These are phyloP conservation scores for Drosophila obscura DNA, from an alignment of 1,140 invertebrate genomes.

Conservation along the genomic window DNA sequence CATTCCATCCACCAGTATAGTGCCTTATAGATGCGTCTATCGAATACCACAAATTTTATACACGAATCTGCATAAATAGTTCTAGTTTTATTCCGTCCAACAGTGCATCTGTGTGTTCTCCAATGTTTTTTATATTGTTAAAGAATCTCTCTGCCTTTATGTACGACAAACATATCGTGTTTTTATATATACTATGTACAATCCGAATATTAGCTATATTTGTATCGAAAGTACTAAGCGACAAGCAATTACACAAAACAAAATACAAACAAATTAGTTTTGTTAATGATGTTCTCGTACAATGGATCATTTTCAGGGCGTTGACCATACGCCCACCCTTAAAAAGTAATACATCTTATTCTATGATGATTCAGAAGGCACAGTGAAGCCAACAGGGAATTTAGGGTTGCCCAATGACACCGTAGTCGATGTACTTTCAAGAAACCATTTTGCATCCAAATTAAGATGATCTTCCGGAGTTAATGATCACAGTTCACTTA, in stretches of 20 bases:
- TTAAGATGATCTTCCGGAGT: too few species aligned
- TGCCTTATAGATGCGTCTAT: constrained; percentile 57
- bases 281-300: constrained; percentile 12
- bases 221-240: constrained; percentile 38
- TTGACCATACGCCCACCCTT: constrained; percentile 36
- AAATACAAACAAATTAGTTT: constrained; percentile 26
- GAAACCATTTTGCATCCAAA: too few species aligned
- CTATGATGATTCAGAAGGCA: too few species aligned
- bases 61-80: constrained; percentile 53
- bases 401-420: too few species aligned
- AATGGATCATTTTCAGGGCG: constrained; percentile 31
- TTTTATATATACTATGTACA: constrained; percentile 41
- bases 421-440: too few species aligned
- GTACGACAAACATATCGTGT: constrained; percentile 43
- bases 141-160: constrained; percentile 47
- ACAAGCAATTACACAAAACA: constrained; percentile 46
- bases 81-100: constrained; percentile 62
- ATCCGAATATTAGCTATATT: constrained; percentile 40
- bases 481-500: too few species aligned
- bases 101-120: background rate
- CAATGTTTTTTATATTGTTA: constrained; percentile 37
- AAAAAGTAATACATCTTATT: constrained; percentile 5
- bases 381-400: too few species aligned
- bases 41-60: constrained; percentile 53
- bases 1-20: constrained; percentile 64